phyloP scores from a whole-genome alignment of 1,140 invertebrate genomes.

The Mamestra configurata region DNA sequence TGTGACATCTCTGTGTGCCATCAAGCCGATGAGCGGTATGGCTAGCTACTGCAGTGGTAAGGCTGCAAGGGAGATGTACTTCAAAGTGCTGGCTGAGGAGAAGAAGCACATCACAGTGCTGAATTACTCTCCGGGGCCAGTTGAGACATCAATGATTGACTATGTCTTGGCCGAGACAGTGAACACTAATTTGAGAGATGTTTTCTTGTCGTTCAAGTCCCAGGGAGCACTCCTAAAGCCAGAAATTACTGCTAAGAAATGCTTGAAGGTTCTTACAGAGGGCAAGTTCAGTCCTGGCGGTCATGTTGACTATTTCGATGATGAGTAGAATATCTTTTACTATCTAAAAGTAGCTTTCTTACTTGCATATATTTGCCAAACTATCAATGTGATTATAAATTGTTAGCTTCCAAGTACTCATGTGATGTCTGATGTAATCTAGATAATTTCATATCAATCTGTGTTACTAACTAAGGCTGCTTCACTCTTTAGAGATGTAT shows the following conservation, averaged over 20 bases:
- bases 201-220: conserved; percentile 89
- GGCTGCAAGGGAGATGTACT: conserved; percentile 97
- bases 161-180: conserved; percentile 89
- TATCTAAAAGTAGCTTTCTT: conserved; percentile 66
- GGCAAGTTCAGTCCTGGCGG: conserved; percentile 94
- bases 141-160: conserved; percentile 97
- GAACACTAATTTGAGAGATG: conserved; percentile 89
- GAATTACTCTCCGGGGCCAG: conserved; percentile 97
- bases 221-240: conserved; percentile 92
- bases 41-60: conserved; percentile 95
- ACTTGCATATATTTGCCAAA: conserved; percentile 59
- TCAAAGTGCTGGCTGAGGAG: conserved; percentile 95
- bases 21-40: conserved; percentile 93
- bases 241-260: conserved; percentile 92
- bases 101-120: conserved; percentile 92
- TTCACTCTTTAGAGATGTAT: conserved; percentile 25
- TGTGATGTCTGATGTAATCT: conserved; percentile 27
- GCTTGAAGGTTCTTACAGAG: conserved; percentile 91
- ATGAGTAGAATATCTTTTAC: conserved; percentile 69
- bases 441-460: conserved; percentile 43
- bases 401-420: conserved; percentile 24
- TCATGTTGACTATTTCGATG: conserved; percentile 96
- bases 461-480: conserved; percentile 35
- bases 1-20: conserved; percentile 94
- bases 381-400: conserved; percentile 43